A percentile compares a stretch with the other conserved stretches of the same genome.
Evolutionary conservation across 2,888 invertebrate species (phyloP).

Genomic region (Oscheius sp.): DNA sequence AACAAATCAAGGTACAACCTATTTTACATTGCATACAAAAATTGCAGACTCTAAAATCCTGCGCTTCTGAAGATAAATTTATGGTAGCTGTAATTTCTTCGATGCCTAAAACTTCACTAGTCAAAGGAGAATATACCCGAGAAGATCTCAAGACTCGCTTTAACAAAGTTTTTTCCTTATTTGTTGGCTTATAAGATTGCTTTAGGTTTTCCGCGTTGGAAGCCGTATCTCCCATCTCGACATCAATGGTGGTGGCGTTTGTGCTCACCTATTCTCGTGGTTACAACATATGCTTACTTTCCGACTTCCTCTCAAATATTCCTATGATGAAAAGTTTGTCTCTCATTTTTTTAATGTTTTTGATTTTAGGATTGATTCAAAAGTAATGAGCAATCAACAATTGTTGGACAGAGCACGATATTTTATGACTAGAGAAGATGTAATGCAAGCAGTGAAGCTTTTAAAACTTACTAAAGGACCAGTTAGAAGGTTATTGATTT

Average conservation of each 20-base stretch:
- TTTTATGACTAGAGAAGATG: conserved; percentile 43
- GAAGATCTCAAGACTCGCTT: conserved; percentile 87
- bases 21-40: neutral
- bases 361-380: conserved; percentile 37
- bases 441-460: conserved; percentile 49
- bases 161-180: conserved; percentile 76
- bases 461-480: conserved; percentile 49
- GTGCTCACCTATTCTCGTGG: conserved; percentile 49
- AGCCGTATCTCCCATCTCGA: conserved; percentile 48
- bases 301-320: conserved; percentile 25
- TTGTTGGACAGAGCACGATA: conserved; percentile 48
- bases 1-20: conserved; percentile 45
- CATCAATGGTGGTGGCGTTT: conserved; percentile 41
- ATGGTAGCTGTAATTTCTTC: conserved; percentile 82
- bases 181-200: neutral
- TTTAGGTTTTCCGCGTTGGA: conserved; percentile 44
- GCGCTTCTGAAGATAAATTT: conserved; percentile 80
- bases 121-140: conserved; percentile 89
- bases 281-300: conserved; percentile 41
- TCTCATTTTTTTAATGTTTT: neutral
- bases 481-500: conserved; percentile 37
- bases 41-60: conserved; percentile 30
- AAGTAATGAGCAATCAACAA: conserved; percentile 40
- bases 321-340: conserved; percentile 30
- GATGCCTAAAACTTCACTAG: conserved; percentile 83